phyloP scores from a whole-genome alignment of 1,140 invertebrate species.

The Leptinotarsa texana region DNA sequence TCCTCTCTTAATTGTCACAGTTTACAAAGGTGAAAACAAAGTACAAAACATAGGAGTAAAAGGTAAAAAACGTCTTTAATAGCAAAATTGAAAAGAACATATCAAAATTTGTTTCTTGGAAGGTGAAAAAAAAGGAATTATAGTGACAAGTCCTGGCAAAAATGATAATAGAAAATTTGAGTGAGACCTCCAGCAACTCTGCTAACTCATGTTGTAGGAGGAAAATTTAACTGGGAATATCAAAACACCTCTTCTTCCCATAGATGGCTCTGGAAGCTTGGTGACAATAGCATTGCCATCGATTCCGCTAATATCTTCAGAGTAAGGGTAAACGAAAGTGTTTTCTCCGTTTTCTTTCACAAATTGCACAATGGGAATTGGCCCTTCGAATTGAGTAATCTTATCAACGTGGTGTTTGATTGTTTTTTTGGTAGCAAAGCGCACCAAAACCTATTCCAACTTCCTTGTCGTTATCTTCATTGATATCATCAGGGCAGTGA shows the following conservation, averaged over 20 bases:
- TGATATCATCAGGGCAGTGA: too few species aligned
- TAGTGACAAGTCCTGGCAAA: neutral
- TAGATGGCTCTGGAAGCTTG: slow-evolving; percentile 10
- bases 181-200: slow-evolving; percentile 6
- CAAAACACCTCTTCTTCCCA: slow-evolving; percentile 4
- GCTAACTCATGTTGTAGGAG: slow-evolving; percentile 9
- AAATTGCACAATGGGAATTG: slow-evolving; percentile 7
- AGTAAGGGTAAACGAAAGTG: neutral
- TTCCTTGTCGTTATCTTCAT: too few species aligned
- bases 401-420: slow-evolving; percentile 17
- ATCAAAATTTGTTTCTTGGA: slow-evolving; percentile 5
- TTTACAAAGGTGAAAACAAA: slow-evolving; percentile 9
- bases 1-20: slow-evolving; percentile 3
- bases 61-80: slow-evolving; percentile 5
- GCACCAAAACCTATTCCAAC: too few species aligned
- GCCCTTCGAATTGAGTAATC: slow-evolving; percentile 17
- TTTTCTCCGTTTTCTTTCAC: slow-evolving; percentile 6
- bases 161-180: slow-evolving; percentile 11
- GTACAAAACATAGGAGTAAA: slow-evolving; percentile 6
- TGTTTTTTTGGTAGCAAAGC: too few species aligned
- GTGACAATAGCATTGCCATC: slow-evolving; percentile 9
- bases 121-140: neutral
- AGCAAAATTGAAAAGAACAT: slow-evolving; percentile 5
- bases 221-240: slow-evolving; percentile 3
- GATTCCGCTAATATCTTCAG: slow-evolving; percentile 1